Percentiles rank a stretch among this genome's conserved stretches.
Conservation (phyloP, 2,797 vertebrate species). For the Parauchenoglanis ngamensis region DNA sequence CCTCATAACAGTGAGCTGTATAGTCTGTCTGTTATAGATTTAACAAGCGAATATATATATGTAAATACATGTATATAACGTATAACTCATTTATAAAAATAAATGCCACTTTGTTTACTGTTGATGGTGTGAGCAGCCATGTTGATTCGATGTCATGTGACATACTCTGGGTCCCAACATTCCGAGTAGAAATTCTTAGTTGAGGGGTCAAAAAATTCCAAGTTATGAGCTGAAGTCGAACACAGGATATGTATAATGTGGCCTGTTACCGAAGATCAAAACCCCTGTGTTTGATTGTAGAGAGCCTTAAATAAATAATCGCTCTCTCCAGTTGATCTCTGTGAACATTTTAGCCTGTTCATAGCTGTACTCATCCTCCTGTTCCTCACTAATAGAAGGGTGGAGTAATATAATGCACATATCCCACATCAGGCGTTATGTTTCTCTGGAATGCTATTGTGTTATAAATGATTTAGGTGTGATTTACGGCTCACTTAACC, state of each 20-base stretch:
- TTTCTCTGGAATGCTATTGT: not conserved
- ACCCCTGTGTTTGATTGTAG: not conserved
- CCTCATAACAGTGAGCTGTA: not conserved
- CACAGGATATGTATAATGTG: not conserved
- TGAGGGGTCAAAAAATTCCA: not conserved
- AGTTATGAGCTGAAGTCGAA: not conserved
- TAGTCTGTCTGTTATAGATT: not conserved
- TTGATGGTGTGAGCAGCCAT: not conserved
- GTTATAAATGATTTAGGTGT: conserved; percentile 1
- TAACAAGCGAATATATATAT: not conserved
- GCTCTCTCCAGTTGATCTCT: not conserved
- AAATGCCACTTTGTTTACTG: not conserved
- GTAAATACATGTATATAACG: no score
- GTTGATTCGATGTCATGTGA: not conserved
- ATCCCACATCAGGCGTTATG: not conserved
- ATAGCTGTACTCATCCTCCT: not conserved
- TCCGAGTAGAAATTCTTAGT: not conserved
- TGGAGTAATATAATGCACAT: not conserved
- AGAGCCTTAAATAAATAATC: not conserved
- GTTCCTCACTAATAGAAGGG: not conserved
- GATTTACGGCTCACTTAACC: conserved; percentile 9
- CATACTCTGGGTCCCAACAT: not conserved
- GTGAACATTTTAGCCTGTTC: not conserved
- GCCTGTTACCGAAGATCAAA: not conserved
- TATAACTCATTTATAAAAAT: not conserved